These are phyloP conservation scores for Mustela nigripes DNA, from an alignment of 2,113 vertebrate species.

Conservation along the genomic window DNA sequence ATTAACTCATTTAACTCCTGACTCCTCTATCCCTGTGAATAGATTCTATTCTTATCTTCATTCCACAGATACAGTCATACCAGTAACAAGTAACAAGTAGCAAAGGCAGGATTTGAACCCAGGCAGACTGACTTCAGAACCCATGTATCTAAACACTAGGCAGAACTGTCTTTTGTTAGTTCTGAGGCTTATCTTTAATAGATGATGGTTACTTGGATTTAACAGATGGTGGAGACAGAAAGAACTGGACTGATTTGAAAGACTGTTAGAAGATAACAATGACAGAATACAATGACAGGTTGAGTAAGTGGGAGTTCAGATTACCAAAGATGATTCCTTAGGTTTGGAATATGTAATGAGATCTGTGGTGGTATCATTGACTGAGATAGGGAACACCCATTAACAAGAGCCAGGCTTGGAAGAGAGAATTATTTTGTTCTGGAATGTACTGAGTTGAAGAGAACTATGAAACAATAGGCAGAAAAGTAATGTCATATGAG, in stretches of 20 bases:
- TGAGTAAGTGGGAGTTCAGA: background rate
- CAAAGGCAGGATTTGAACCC: background rate
- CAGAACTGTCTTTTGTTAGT: background rate
- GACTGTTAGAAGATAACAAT: background rate
- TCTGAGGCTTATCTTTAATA: background rate
- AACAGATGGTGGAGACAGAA: background rate
- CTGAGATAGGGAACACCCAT: background rate
- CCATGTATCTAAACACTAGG: background rate
- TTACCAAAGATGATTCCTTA: background rate
- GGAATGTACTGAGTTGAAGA: background rate
- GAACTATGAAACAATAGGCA: background rate
- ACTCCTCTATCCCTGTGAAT: background rate
- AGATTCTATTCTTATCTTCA: background rate
- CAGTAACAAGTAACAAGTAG: background rate
- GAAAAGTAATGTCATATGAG: background rate
- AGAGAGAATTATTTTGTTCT: background rate
- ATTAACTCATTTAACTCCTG: background rate
- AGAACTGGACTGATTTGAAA: background rate
- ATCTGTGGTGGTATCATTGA: background rate
- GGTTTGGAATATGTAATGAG: background rate
- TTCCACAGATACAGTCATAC: background rate
- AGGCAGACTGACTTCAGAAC: background rate
- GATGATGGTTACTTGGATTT: background rate
- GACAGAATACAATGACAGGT: background rate
- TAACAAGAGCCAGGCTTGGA: background rate